A percentile compares a stretch with the other conserved stretches of the same genome.
Evolutionary conservation across 2,113 vertebrate species (phyloP).

Genomic region (Crypturellus undulatus): DNA sequence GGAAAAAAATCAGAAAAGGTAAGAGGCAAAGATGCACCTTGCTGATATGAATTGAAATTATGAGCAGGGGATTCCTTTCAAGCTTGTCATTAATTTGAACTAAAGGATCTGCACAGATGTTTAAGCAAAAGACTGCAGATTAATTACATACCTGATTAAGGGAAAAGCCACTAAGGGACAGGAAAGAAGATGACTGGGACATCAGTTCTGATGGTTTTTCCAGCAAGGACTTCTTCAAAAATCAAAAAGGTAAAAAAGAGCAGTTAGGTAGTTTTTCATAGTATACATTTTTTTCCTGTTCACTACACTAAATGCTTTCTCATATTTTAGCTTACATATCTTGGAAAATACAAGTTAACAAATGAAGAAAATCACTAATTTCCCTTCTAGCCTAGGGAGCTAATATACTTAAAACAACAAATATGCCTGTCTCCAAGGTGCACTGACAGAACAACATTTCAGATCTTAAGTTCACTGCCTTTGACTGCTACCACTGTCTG

Average conservation of each 20-base stretch:
- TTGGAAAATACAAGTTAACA: background rate
- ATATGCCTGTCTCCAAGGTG: background rate
- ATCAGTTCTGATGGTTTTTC: constrained; percentile 90
- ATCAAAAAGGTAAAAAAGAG: background rate
- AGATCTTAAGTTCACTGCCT: background rate
- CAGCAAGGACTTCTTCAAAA: constrained; percentile 87
- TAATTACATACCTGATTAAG: constrained; percentile 88
- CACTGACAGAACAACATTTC: background rate
- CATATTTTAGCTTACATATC: background rate
- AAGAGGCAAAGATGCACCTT: background rate
- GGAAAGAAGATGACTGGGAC: constrained; percentile 89
- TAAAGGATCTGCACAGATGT: background rate
- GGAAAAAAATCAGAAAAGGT: background rate
- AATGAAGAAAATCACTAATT: background rate
- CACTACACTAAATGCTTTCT: no score
- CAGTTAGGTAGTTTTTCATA: no score
- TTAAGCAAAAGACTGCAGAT: background rate
- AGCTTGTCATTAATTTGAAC: background rate
- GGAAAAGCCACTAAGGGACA: constrained; percentile 92
- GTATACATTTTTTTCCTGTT: no score
- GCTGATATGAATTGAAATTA: background rate
- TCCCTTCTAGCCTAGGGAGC: background rate
- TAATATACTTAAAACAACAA: background rate
- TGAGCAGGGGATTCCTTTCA: background rate
- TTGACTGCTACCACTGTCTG: background rate